Conservation (phyloP, 2,797 vertebrate species). For the Rhinoraja longicauda region DNA sequence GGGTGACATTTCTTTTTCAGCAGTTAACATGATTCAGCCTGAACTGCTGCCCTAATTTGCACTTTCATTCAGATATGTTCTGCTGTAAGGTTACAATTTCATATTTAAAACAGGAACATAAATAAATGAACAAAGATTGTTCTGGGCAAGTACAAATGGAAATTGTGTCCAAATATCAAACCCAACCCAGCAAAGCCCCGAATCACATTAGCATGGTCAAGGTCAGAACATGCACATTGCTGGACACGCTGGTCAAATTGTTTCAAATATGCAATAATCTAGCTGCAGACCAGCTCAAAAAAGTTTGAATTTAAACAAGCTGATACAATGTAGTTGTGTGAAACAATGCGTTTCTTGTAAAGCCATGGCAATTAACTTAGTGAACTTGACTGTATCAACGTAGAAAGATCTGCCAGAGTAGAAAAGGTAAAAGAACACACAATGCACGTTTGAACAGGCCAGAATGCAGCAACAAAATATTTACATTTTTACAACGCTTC, state of each 20-base stretch:
- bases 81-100: not conserved
- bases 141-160: conserved; percentile 16
- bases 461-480: not conserved
- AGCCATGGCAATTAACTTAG: not conserved
- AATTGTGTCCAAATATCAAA: conserved; percentile 30
- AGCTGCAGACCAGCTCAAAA: not conserved
- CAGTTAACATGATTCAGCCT: not conserved
- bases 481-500: too few relatives aligned
- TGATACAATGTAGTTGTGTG: not conserved
- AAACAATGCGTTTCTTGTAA: conserved; percentile 4
- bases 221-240: conserved; percentile 25
- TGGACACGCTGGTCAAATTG: conserved; percentile 9
- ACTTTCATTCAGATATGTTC: not conserved
- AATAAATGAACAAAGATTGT: not conserved
- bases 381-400: not conserved
- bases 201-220: conserved; percentile 24
- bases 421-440: not conserved
- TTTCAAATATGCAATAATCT: conserved; percentile 4
- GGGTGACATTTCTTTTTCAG: too few relatives aligned
- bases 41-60: not conserved
- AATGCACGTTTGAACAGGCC: not conserved
- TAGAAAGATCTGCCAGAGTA: not conserved
- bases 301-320: conserved; percentile 7
- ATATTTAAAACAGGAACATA: not conserved
- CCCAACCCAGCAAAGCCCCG: not conserved